phyloP scores from a whole-genome alignment of 2,888 invertebrate species.

The Allacma fusca region DNA sequence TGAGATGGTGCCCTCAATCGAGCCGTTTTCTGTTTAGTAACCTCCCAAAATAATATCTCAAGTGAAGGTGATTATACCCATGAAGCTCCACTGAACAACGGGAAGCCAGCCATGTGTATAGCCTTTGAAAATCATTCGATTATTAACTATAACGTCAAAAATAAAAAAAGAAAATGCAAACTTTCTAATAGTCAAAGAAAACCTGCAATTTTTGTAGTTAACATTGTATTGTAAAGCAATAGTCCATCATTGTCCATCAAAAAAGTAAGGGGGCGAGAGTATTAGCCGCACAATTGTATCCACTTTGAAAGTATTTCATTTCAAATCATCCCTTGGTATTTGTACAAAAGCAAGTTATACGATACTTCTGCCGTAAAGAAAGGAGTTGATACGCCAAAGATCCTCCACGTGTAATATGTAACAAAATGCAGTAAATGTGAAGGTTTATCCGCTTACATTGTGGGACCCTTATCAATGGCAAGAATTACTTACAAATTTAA shows the following conservation, averaged over 20 bases:
- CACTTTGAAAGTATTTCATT: background rate
- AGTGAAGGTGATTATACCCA: background rate
- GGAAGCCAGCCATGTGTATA: background rate
- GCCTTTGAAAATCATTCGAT: background rate
- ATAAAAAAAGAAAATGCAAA: background rate
- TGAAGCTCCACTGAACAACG: background rate
- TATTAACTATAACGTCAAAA: constrained; percentile 1
- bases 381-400: background rate
- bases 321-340: constrained; percentile 5
- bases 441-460: too few species aligned
- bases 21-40: background rate
- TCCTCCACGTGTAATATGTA: background rate
- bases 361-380: background rate
- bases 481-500: too few species aligned
- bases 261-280: background rate
- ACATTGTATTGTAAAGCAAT: too few species aligned
- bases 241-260: background rate
- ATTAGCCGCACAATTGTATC: background rate
- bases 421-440: background rate
- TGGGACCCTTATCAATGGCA: too few species aligned
- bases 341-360: background rate
- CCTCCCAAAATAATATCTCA: constrained; percentile 14
- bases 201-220: too few species aligned
- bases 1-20: background rate
- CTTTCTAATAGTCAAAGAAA: constrained; percentile 5